These are phyloP conservation scores for Brachyistius frenatus DNA, from an alignment of 2,113 vertebrate species.

Conservation along the genomic window DNA sequence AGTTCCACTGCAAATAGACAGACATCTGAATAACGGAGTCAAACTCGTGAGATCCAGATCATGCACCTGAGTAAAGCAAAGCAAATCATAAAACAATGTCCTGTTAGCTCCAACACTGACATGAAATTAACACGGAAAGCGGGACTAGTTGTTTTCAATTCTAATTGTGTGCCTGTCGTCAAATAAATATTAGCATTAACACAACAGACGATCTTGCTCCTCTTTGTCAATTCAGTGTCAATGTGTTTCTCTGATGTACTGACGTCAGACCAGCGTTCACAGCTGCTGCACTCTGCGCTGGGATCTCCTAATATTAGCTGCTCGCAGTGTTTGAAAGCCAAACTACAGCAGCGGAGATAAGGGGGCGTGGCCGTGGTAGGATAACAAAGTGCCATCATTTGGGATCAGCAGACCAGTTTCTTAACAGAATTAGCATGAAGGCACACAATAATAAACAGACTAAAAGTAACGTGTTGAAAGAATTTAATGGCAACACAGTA, in stretches of 20 bases:
- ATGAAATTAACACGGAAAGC: background rate
- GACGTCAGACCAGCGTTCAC: slow-evolving; percentile 18
- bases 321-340: background rate
- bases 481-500: background rate
- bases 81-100: background rate
- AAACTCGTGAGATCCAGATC: background rate
- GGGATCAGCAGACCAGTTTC: slow-evolving; percentile 4
- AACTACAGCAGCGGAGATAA: slow-evolving; percentile 9
- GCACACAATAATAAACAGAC: background rate
- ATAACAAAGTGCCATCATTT: background rate
- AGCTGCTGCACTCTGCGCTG: background rate
- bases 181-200: slow-evolving; percentile 7
- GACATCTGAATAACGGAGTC: background rate
- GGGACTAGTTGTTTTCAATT: slow-evolving; percentile 1
- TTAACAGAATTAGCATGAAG: slow-evolving; percentile 5
- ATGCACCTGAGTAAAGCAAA: background rate
- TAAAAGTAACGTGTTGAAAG: background rate
- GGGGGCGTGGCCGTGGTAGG: background rate
- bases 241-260: slow-evolving; percentile 17
- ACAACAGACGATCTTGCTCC: background rate
- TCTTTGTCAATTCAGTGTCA: slow-evolving; percentile 10
- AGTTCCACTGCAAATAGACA: background rate
- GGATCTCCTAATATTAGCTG: background rate
- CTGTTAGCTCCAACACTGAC: background rate
- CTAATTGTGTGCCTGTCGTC: background rate